Conservation (phyloP, 2,797 vertebrate genomes). For the Neosilurus mollespiculum region DNA sequence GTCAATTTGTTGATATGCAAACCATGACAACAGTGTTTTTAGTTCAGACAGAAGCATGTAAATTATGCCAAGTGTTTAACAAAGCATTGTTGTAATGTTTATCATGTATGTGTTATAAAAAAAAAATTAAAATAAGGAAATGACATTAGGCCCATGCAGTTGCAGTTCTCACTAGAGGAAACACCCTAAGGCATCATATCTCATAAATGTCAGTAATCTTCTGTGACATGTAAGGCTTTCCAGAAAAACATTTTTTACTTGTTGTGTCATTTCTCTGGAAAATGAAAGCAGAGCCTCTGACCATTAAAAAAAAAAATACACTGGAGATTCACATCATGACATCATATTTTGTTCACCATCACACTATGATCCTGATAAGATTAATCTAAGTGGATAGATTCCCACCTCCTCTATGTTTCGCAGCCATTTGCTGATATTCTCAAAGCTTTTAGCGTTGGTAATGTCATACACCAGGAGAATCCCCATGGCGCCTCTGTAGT, state of each 20-base stretch:
- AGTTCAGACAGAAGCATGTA: not conserved
- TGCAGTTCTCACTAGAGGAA: not conserved
- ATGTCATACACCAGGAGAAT: constrained; percentile 96
- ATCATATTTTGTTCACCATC: no score
- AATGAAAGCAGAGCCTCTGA: constrained; percentile 34
- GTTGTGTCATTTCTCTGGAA: not conserved
- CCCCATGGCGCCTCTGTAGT: constrained; percentile 96
- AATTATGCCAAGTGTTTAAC: not conserved
- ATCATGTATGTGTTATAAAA: not conserved
- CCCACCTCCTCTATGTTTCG: constrained; percentile 87
- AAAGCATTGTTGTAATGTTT: no score
- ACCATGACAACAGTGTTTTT: not conserved
- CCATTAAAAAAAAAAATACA: constrained; percentile 62
- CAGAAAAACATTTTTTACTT: not conserved
- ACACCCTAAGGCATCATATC: not conserved
- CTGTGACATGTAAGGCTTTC: not conserved
- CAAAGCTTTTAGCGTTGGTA: constrained; percentile 87
- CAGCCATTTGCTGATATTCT: constrained; percentile 92
- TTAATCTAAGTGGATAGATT: constrained; percentile 46
- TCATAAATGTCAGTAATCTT: not conserved
- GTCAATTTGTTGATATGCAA: not conserved
- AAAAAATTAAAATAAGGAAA: not conserved
- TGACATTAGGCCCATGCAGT: not conserved
- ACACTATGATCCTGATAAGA: constrained; percentile 67
- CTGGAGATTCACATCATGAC: not conserved